A percentile compares a stretch with the other conserved stretches of the same genome.
Evolutionary conservation across 2,113 vertebrate genomes (phyloP).

Genomic region (Neofelis nebulosa): DNA sequence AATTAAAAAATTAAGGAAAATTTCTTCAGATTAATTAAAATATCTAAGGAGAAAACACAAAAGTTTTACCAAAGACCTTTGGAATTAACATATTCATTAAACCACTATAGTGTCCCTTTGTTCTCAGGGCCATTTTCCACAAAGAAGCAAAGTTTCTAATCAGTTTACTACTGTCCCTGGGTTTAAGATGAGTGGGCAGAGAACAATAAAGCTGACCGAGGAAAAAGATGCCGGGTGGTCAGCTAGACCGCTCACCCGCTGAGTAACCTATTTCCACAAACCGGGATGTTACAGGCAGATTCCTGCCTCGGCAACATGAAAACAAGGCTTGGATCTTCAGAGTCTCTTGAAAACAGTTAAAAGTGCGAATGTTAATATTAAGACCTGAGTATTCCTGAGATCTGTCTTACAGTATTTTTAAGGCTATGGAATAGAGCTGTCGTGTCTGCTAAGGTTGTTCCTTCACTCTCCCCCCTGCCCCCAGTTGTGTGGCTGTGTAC

Average conservation of each 20-base stretch:
- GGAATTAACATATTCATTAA: slow-evolving; percentile 57
- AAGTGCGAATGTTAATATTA: neutral
- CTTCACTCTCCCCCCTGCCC: neutral
- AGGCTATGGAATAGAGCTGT: neutral
- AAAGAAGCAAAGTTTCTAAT: slow-evolving; percentile 48
- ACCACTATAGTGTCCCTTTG: neutral
- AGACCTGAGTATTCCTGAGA: neutral
- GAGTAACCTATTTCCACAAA: neutral
- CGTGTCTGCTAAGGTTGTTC: neutral
- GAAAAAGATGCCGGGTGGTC: neutral
- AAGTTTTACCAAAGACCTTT: neutral
- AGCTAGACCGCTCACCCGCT: accelerated
- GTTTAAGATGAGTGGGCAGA: neutral
- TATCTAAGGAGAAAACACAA: neutral
- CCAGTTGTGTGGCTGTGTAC: neutral
- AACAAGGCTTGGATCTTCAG: neutral
- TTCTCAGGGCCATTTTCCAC: slow-evolving; percentile 32
- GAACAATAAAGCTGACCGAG: neutral
- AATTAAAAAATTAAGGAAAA: too few relatives aligned
- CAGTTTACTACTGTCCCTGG: neutral
- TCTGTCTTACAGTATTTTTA: neutral
- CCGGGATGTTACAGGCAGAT: neutral
- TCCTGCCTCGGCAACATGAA: neutral
- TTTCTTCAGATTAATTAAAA: slow-evolving; percentile 25
- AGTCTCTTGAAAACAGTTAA: neutral